Conservation (phyloP, 2,797 vertebrate species). For the Leucoraja ocellata region DNA sequence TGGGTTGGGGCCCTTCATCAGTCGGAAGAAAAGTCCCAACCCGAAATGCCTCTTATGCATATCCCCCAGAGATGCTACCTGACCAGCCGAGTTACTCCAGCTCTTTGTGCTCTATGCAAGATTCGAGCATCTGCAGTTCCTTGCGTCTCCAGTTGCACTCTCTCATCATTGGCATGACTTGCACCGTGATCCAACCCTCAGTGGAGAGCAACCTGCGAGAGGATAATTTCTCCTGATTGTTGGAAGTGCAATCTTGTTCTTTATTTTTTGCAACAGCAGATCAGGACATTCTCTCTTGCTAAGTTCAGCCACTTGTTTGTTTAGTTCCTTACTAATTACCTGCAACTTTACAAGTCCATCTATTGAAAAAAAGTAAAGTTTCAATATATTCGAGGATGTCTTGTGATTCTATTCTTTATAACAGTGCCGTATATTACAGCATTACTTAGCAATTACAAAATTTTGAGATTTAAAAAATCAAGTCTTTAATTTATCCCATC, state of each 20-base stretch:
- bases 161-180: background rate
- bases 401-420: background rate
- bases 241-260: background rate
- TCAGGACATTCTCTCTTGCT: background rate
- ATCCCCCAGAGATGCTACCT: too few relatives aligned
- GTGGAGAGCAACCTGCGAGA: background rate
- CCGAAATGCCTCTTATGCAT: too few relatives aligned
- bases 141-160: background rate
- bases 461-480: too few relatives aligned
- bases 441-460: too few relatives aligned
- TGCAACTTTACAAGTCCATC: too few relatives aligned
- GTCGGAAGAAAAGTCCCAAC: too few relatives aligned
- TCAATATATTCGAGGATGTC: background rate
- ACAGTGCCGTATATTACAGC: background rate
- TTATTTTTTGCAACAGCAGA: background rate
- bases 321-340: background rate
- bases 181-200: background rate
- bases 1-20: too few relatives aligned
- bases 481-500: too few relatives aligned
- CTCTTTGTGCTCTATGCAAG: too few relatives aligned
- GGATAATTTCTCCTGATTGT: background rate
- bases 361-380: too few relatives aligned
- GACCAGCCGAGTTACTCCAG: too few relatives aligned
- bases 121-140: too few relatives aligned
- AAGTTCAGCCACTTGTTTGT: background rate